Evolutionary conservation across 2,113 vertebrate species (phyloP).

Genomic region (Struthidea cinerea): DNA sequence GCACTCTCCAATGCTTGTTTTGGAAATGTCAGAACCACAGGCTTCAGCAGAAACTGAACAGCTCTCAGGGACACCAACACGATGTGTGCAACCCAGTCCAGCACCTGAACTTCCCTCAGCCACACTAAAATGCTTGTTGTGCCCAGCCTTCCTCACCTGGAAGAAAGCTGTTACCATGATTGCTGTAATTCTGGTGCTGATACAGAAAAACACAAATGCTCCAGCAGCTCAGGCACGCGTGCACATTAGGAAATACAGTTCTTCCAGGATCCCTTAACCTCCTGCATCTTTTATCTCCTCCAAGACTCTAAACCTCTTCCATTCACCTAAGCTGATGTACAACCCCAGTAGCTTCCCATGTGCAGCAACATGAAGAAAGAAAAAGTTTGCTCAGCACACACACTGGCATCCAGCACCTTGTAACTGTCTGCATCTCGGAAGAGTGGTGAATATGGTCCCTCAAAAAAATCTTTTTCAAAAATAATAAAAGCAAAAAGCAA

Average conservation of each 20-base stretch:
- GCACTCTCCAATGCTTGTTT: neutral
- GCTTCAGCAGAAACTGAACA: neutral
- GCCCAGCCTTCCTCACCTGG: neutral
- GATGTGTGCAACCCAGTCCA: rapidly evolving
- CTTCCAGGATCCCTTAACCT: neutral
- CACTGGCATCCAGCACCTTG: rapidly evolving
- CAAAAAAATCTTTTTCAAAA: neutral
- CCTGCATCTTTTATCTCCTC: neutral
- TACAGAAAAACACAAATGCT: neutral
- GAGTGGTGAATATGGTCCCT: rapidly evolving
- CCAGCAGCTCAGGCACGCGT: neutral
- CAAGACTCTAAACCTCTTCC: neutral
- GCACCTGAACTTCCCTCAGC: neutral
- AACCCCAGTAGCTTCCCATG: rapidly evolving
- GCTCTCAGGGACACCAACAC: neutral
- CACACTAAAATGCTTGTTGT: neutral
- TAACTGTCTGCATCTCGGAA: neutral
- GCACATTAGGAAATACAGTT: neutral
- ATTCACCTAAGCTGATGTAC: neutral
- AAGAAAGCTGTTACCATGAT: neutral
- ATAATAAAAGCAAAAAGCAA: neutral
- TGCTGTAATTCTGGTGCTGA: neutral
- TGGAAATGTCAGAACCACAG: neutral
- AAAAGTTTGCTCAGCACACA: neutral
- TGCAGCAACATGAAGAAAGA: rapidly evolving